Base-by-base conservation (phyloP, 2,113 vertebrate species). In the Osmerus mordax region DNA sequence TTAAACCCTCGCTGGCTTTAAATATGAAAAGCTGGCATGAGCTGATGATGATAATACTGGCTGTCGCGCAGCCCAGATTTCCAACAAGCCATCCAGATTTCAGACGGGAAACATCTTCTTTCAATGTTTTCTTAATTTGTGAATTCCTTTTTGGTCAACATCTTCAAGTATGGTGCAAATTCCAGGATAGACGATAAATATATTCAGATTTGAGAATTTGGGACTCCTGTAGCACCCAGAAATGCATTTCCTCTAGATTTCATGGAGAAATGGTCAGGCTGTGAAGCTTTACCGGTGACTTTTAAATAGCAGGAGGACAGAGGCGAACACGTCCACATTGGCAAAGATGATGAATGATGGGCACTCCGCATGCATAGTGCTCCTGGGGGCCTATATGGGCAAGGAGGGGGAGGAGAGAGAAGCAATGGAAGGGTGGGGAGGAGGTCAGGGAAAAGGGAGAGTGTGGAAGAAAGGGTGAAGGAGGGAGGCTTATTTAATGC, bases 1-100 rank as follows among this genome's bases (percentile, higher is more conserved):
- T 96, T 95, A 96, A 96, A 96, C 94, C 93, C 94, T 94, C 92
- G 94, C 93, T 94, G 93, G 93, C 91, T 95, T 95, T 95, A 95
- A 95, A 96, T 95, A 95, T 93, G 92, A 93, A 95, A 94, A 95
- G 92, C 94, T 95, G 93, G 94, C 94, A 94, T 89, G 91, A 90
- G 92, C 90, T 89, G 87, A 87, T 85, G 88, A 92, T 88, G 89
- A 90, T 91, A 87, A 91, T 86, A 78, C 88, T 91, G 84, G 86
- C 90, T 91, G 90, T 89, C 82, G 85, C 87, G 84, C 87, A 86
- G 86, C 83, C 83, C 88, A 87, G 86, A 87, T 89, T 90, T 89
- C 75, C 78, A 69, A 75, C 82, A 88, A 83, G 84, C 54, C 76
- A 77, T 86, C 77, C 84, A 84, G 81, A 83, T 79, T 78, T 56